A percentile compares a stretch with the other conserved stretches of the same genome.
Conservation (phyloP, 92 coral and sea anemone genomes). For the Paramuricea clavata region DNA sequence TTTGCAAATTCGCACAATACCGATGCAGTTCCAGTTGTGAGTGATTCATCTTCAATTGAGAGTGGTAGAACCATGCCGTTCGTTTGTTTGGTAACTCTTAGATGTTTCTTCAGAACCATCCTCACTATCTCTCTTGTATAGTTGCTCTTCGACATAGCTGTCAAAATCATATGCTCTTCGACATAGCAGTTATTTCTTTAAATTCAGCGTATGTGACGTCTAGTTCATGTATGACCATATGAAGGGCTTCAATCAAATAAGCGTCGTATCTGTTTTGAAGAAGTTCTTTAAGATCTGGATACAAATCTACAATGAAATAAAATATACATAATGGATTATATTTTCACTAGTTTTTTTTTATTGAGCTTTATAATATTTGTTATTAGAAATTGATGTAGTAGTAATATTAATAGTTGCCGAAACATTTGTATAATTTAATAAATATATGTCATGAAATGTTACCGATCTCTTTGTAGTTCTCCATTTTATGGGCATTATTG, state of each 20-base stretch:
- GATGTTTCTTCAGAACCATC: not conserved
- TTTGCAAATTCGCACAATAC: conserved; percentile 15
- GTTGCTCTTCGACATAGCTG: not conserved
- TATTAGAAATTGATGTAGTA: no score
- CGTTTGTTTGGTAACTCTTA: not conserved
- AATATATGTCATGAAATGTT: no score
- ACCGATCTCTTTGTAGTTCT: no score
- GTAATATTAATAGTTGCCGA: no score
- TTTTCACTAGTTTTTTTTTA: no score
- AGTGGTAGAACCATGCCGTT: conserved; percentile 17
- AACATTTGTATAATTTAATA: no score
- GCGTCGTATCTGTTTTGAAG: not conserved
- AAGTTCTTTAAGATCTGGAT: not conserved
- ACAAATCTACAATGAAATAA: no score
- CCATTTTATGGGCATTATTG: no score
- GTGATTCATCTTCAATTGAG: conserved; percentile 26
- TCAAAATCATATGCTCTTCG: not conserved
- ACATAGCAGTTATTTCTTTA: not conserved
- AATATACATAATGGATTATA: no score
- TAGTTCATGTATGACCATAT: not conserved
- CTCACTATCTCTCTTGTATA: not conserved
- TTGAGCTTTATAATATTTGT: no score
- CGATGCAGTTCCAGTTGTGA: conserved; percentile 29
- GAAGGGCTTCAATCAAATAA: not conserved
- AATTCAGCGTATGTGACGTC: not conserved